A percentile compares a stretch with the other conserved stretches of the same genome.
phyloP scores from a whole-genome alignment of 2,797 vertebrate genomes.

The Rhinatrema bivittatum region DNA sequence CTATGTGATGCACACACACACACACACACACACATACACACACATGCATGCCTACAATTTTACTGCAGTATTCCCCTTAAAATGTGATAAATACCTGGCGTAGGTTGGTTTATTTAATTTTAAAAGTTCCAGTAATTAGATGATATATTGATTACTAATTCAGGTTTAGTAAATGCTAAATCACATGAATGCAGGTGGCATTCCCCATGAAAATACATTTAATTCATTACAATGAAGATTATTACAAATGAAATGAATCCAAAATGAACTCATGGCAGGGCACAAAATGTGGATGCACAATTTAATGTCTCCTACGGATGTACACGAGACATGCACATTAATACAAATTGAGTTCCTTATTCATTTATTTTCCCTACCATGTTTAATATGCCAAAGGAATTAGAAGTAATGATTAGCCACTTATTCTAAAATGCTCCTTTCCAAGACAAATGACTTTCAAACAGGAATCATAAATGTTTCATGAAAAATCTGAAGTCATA shows the following conservation, averaged over 20 bases:
- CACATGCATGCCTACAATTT: no score
- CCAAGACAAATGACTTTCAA: conserved; percentile 22
- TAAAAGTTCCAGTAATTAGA: no score
- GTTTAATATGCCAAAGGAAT: conserved; percentile 7
- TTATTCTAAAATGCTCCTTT: conserved; percentile 21
- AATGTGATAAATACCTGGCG: no score
- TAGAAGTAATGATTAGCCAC: conserved; percentile 12
- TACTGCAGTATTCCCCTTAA: no score
- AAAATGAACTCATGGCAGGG: no score
- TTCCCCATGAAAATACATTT: conserved; percentile 33
- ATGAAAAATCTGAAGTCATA: conserved; percentile 17
- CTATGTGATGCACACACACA: no score
- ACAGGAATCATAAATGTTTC: conserved; percentile 20
- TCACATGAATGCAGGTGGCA: conserved; percentile 3
- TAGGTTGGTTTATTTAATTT: no score
- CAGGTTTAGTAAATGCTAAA: conserved; percentile 13
- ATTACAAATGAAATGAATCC: no score
- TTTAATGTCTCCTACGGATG: conserved; percentile 17
- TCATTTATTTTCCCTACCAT: conserved; percentile 6
- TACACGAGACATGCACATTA: conserved; percentile 20
- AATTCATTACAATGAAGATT: conserved; percentile 24
- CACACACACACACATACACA: no score
- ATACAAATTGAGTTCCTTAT: conserved; percentile 19
- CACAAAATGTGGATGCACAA: conserved; percentile 17
- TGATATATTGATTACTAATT: conserved; percentile 15